Evolutionary conservation across 2,113 vertebrate species (phyloP).

Genomic region (Prunella himalayana): DNA sequence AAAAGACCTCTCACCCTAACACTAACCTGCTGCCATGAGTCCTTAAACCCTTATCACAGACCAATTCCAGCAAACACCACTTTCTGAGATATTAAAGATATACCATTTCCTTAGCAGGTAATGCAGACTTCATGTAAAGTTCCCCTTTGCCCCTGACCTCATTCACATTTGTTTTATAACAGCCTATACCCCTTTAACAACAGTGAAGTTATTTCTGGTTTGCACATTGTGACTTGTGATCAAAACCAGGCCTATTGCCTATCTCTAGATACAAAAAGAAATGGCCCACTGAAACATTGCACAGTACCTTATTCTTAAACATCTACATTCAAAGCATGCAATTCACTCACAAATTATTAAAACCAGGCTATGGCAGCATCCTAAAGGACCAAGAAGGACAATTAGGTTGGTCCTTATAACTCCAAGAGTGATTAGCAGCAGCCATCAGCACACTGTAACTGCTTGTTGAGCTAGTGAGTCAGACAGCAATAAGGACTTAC

Average conservation of each 20-base stretch:
- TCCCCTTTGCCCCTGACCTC: neutral
- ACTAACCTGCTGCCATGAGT: neutral
- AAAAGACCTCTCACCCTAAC: neutral
- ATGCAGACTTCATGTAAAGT: neutral
- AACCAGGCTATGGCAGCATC: constrained; percentile 17
- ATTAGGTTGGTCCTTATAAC: constrained; percentile 28
- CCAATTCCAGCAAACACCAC: neutral
- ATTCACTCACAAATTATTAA: neutral
- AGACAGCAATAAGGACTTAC: constrained; percentile 68
- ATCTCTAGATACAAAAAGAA: constrained; percentile 35
- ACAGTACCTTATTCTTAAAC: neutral
- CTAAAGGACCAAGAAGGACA: constrained; percentile 18
- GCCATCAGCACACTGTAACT: constrained; percentile 53
- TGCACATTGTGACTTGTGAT: constrained; percentile 53
- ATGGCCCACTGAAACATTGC: neutral
- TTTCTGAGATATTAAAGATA: neutral
- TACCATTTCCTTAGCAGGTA: neutral
- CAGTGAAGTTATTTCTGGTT: constrained; percentile 55
- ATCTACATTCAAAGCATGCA: neutral
- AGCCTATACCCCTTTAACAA: constrained; percentile 33
- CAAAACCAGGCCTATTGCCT: constrained; percentile 51
- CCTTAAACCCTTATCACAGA: neutral
- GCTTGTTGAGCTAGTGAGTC: constrained; percentile 58
- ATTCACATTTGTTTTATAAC: constrained; percentile 1
- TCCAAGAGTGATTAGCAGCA: constrained; percentile 50